Evolutionary conservation across 2,113 vertebrate genomes (phyloP).

Genomic region (Paraplagusia blochii): DNA sequence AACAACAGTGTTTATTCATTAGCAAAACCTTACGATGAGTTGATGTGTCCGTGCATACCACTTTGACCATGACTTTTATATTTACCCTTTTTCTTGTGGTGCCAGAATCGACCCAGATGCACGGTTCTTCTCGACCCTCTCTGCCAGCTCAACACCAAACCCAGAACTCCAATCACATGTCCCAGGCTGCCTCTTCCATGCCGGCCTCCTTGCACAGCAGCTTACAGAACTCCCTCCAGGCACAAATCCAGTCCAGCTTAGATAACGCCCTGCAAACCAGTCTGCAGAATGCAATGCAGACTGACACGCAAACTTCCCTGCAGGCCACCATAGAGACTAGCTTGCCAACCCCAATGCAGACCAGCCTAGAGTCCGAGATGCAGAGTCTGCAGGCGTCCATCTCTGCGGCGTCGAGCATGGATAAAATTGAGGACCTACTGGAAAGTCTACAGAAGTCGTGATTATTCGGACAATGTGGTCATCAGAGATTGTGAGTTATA

Average conservation of each 20-base stretch:
- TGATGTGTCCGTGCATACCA: too few species aligned
- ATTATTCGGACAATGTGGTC: conserved; percentile 41
- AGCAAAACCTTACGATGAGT: too few species aligned
- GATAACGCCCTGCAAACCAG: conserved; percentile 54
- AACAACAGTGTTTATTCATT: too few species aligned
- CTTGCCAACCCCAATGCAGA: conserved; percentile 66
- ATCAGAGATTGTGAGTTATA: conserved; percentile 73
- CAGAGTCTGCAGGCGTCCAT: conserved; percentile 63
- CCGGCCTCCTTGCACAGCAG: conserved; percentile 63
- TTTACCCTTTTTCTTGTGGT: conserved; percentile 20
- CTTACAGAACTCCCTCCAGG: conserved; percentile 67
- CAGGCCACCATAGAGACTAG: conserved; percentile 56
- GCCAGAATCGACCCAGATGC: conserved; percentile 85
- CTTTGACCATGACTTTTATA: background rate
- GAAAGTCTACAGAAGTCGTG: conserved; percentile 92
- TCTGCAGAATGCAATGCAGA: conserved; percentile 62
- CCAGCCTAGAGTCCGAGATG: conserved; percentile 60
- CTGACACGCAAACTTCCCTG: conserved; percentile 51
- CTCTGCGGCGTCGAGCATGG: conserved; percentile 81
- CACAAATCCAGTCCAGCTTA: conserved; percentile 60
- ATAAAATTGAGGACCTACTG: conserved; percentile 92
- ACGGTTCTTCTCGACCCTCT: conserved; percentile 78
- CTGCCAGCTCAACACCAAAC: conserved; percentile 84
- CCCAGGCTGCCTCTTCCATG: conserved; percentile 74
- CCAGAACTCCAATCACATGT: conserved; percentile 81